Evolutionary conservation across 2,888 invertebrate genomes (phyloP).

Genomic region (Pegoplata infirma): DNA sequence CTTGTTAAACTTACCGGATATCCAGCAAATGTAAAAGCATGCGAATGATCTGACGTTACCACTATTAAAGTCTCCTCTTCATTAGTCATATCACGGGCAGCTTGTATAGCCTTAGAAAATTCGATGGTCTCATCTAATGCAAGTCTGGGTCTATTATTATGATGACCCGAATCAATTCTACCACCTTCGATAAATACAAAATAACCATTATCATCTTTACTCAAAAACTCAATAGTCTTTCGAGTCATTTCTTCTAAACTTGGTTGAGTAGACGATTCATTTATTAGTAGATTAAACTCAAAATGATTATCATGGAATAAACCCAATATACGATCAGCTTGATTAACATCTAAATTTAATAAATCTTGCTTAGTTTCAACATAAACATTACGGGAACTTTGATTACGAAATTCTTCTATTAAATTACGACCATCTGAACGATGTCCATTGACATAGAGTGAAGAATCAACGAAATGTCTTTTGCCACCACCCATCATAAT

Average conservation of each 20-base stretch:
- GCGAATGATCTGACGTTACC: constrained; percentile 88
- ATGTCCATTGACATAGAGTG: constrained; percentile 79
- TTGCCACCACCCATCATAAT: constrained; percentile 88
- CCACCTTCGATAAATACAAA: constrained; percentile 83
- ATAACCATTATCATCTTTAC: constrained; percentile 80
- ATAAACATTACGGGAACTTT: constrained; percentile 78
- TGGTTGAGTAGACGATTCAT: constrained; percentile 36
- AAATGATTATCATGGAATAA: constrained; percentile 74
- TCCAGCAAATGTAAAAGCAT: constrained; percentile 86
- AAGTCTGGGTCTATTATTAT: constrained; percentile 81
- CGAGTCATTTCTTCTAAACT: constrained; percentile 84
- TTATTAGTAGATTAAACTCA: constrained; percentile 73
- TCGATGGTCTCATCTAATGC: constrained; percentile 89
- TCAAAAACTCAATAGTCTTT: constrained; percentile 82
- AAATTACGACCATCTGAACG: constrained; percentile 83
- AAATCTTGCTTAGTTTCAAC: no score
- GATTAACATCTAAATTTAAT: no score
- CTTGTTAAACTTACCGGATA: constrained; percentile 82
- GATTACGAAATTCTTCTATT: constrained; percentile 80
- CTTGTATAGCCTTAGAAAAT: constrained; percentile 84
- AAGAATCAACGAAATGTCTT: no score
- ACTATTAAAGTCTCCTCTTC: constrained; percentile 87
- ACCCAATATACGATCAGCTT: constrained; percentile 78
- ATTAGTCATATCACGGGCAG: constrained; percentile 81
- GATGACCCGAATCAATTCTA: constrained; percentile 87